Evolutionary conservation across 2,888 invertebrate genomes (phyloP), one percentile per base, ranked within the genome.

Genomic region (Cryptocephalus primarius): DNA sequence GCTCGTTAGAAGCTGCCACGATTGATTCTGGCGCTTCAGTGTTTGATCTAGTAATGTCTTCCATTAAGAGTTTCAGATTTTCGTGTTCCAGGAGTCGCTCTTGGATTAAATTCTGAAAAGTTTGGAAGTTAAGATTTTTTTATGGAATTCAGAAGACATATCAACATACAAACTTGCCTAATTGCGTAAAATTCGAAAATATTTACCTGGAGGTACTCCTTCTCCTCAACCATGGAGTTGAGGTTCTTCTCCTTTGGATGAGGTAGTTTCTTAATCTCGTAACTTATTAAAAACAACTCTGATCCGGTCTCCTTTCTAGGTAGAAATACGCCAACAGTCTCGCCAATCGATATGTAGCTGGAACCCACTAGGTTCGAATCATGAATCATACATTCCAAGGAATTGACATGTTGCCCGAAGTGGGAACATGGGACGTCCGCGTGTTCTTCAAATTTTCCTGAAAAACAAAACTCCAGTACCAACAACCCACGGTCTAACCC

Each of bases 371-470:
- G 60, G 6, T 64, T 65, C 3, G 45, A 59, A 13, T 59, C 61
- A 9, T 48, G 31, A 8, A 61, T 53, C 14, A 70, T 49, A 51
- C 71, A 70, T 43, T 54, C 54, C 31, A 69, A 55, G 9, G 61
- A 62, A 45, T 59, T 48, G 8, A 51, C 46, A 4, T 46, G 31
- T 47, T 66, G 65, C 8, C 65, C 69, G 48, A 61, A 65, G 46
- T 61, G 57, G 6, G 44, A 44, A 47, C 71, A 71, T 10, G 59
- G 53, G 42, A 69, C 60, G 51, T 71, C 70, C 39, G 67, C 68
- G 42, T 70, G 69, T 33, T 63, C 59, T 43, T 61, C 60, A 53
- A 71, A 70, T 39, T 58, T 54, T 10, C 55, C 54, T 54, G 33
- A n/a, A 43, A 47, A 46, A 40, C 14, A 33, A 8, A 31, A 14